Percentiles rank a stretch among this genome's conserved stretches.
Conservation (phyloP, 2,888 invertebrate species). For the Phoronis australis region DNA sequence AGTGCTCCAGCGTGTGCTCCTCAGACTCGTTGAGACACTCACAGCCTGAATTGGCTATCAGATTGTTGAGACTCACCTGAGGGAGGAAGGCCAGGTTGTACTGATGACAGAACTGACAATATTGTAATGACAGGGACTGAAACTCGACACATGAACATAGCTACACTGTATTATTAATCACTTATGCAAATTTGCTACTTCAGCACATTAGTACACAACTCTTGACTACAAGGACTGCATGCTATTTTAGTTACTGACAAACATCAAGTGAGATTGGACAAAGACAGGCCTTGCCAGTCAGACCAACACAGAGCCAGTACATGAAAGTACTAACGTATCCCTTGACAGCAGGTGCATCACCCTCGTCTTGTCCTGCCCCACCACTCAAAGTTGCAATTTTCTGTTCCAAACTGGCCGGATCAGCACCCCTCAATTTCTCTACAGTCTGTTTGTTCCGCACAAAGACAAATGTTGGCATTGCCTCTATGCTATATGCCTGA, state of each 20-base stretch:
- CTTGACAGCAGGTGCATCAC: conserved; percentile 36
- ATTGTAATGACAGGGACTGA: too few species aligned
- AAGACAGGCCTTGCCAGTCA: too few species aligned
- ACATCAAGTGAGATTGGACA: too few species aligned
- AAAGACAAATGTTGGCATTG: conserved; percentile 98
- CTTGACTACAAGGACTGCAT: too few species aligned
- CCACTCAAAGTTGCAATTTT: conserved; percentile 73
- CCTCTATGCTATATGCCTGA: conserved; percentile 78
- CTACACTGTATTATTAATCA: too few species aligned
- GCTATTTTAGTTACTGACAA: too few species aligned
- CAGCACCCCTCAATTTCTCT: conserved; percentile 82
- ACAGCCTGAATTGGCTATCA: conserved; percentile 82
- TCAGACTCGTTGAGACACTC: conserved; percentile 96
- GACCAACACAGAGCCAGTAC: too few species aligned
- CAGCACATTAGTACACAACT: too few species aligned
- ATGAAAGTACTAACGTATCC: conserved; percentile 51
- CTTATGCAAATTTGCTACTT: too few species aligned
- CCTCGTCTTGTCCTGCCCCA: conserved; percentile 27
- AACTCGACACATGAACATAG: too few species aligned
- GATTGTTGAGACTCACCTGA: conserved; percentile 82
- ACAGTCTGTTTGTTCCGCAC: conserved; percentile 67
- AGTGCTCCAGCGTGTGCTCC: conserved; percentile 75
- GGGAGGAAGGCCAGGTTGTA: too few species aligned
- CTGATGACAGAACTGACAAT: too few species aligned
- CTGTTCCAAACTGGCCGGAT: conserved; percentile 72